Percentiles rank a stretch among this genome's conserved stretches.
Conservation (phyloP, 1,140 invertebrate genomes). For the Cotesia typhae region DNA sequence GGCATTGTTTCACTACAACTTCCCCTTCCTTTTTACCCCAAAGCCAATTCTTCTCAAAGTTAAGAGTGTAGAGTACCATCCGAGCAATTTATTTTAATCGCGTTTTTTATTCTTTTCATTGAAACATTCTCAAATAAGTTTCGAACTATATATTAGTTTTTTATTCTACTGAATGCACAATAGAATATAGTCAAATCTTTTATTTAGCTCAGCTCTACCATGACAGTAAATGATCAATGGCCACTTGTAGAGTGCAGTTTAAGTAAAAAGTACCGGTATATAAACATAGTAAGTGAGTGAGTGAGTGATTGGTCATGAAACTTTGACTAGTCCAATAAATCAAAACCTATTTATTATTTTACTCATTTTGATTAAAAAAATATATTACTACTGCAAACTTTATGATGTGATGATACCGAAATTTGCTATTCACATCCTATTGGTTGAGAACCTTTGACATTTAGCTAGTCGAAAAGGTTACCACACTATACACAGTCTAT, state of each 20-base stretch:
- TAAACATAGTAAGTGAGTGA: no score
- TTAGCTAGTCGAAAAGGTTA: background rate
- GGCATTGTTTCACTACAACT: background rate
- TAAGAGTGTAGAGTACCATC: background rate
- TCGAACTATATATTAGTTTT: no score
- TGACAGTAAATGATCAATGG: no score
- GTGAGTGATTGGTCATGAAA: background rate
- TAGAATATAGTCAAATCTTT: no score
- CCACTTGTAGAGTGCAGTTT: no score
- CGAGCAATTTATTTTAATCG: conserved; percentile 13
- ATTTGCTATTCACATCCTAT: background rate
- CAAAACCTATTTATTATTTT: background rate
- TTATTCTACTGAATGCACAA: no score
- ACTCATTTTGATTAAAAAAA: no score
- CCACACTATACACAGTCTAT: conserved; percentile 9
- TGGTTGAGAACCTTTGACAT: background rate
- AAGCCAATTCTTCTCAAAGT: background rate
- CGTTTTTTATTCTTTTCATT: background rate
- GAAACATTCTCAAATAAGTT: no score
- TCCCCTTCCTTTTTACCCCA: background rate
- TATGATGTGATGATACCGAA: background rate
- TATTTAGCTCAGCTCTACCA: no score
- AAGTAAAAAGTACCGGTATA: no score
- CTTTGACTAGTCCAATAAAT: background rate
- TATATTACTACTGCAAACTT: background rate